Base-by-base conservation (phyloP, 2,888 invertebrate genomes). In the Epinotia ramella region DNA sequence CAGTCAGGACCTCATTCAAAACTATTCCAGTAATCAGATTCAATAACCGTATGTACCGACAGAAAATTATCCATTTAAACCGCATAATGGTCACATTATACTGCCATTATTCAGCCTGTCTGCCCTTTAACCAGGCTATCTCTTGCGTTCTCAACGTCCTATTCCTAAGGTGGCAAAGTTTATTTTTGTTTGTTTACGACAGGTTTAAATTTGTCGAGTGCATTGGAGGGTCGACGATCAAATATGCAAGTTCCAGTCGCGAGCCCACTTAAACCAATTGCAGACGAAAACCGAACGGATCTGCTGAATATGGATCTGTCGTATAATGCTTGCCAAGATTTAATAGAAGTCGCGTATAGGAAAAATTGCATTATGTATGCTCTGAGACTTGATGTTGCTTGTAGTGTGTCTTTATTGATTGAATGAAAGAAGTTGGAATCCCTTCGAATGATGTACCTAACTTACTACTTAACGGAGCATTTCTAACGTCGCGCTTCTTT, bases 251-350 rank as follows among this genome's bases (percentile, higher is more conserved):
- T 87, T 82, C 79, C 81, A 83, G 84, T 83, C 83, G 77, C 80
- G 79, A 81, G 84, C 28, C 86, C 89, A 89, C 88, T 89, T 88
- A 87, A 80, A 84, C 77, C 86, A 87, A 88, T 89, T 88, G 88
- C 84, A 81, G 86, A 86, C 82, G 81, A 83, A 83, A 81, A 83
- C 83, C 24, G 59, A 73, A 73, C 40, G 73, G 59, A 13, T 24
- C 60, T 57, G 12, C 67, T 76, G 66, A 76, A 76, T 76, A 76
- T 72, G 76, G 62, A 76, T 72, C 44, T 9, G 46, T 33, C 18
- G 64, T 28, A 57, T 49, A 44, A 64, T 64, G 73, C 78, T 66
- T 69, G 77, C 70, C 73, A 67, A 78, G 79, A 80, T 77, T 81
- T 81, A 73, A 70, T 79, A 77, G 66, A 40, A 62, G 49, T 75